Base-by-base conservation (phyloP, 2,113 vertebrate genomes). In the Cinclus mexicanus region DNA sequence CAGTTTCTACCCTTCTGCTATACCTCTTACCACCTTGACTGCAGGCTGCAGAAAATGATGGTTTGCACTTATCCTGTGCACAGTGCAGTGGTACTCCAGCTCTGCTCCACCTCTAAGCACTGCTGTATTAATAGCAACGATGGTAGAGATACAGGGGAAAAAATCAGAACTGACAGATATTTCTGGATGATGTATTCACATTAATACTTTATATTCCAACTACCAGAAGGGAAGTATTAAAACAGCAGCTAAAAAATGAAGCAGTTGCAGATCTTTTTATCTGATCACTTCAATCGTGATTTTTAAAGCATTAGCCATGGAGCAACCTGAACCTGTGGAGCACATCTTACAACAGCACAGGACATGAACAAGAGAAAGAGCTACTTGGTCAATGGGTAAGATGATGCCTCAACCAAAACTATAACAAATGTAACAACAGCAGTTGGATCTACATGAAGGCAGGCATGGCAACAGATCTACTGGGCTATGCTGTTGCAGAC, bases 131-230 rank as follows among this genome's bases (percentile, higher is more conserved):
- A 94, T 84, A 96, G 90, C 78, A 94, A 89, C 0, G 0, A 86
- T 26, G 53, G 57, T 69, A 89, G 72, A 86, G 76, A 93, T 13
- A 69, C n/a, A 60, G 29, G 12, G 20, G 6, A 7, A 83, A 84
- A 92, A 92, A 52, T 25, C 89, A 87, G 61, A 86, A 39, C 83
- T 80, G 87, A 82, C 63, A 83, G 83, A 50, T 95, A 95, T 86
- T 94, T 94, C 79, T 94, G 71, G 69, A 80, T 93, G 42, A 95
- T 76, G 24, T 68, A 86, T 56, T 93, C 85, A 81, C 55, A 81
- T 79, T 83, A 91, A 88, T 74, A 90, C 55, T 88, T 90, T 60
- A 60, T 60, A 95, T 78, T 90, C 52, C 55, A 92, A 6, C 71
- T 60, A 86, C 42, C 72, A 91, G 61, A 87, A 87, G 28, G 37